A percentile compares a stretch with the other conserved stretches of the same genome.
Conservation (phyloP, 2,113 vertebrate genomes). For the Oryzias woworae region DNA sequence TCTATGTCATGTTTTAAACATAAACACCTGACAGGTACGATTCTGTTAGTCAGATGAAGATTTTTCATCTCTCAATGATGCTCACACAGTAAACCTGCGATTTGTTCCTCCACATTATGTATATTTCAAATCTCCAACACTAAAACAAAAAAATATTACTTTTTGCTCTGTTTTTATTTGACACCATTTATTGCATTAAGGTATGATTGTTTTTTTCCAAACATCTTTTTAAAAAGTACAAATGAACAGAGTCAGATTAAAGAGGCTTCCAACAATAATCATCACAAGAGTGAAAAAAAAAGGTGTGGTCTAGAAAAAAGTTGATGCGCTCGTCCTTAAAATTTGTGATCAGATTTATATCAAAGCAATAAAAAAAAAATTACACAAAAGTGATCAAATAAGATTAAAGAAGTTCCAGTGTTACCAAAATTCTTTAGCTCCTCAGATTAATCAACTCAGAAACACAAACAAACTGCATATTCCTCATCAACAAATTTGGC, state of each 20-base stretch:
- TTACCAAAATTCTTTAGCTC: slow-evolving; percentile 23
- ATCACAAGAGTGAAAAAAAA: slow-evolving; percentile 58
- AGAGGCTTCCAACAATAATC: slow-evolving; percentile 51
- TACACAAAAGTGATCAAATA: slow-evolving; percentile 37
- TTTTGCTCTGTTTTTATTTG: slow-evolving; percentile 52
- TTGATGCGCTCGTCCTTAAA: slow-evolving; percentile 9
- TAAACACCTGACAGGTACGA: too few relatives aligned
- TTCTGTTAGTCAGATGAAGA: too few relatives aligned
- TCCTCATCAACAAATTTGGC: slow-evolving; percentile 61
- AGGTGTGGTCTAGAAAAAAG: slow-evolving; percentile 34
- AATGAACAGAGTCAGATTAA: slow-evolving; percentile 63
- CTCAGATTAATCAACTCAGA: slow-evolving; percentile 38
- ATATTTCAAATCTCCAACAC: slow-evolving; percentile 2
- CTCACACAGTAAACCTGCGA: too few relatives aligned
- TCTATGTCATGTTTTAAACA: too few relatives aligned
- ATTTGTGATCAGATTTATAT: slow-evolving; percentile 23
- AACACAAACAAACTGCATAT: slow-evolving; percentile 61
- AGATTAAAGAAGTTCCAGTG: slow-evolving; percentile 48
- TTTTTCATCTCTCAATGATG: too few relatives aligned
- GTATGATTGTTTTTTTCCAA: slow-evolving; percentile 70
- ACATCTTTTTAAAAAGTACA: slow-evolving; percentile 72
- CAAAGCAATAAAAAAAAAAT: slow-evolving; percentile 29
- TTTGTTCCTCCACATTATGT: too few relatives aligned
- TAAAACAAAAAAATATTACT: slow-evolving; percentile 12
- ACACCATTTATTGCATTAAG: slow-evolving; percentile 76